Base-by-base conservation (phyloP, 2,888 invertebrate species). In the Eustalomyia histrio region DNA sequence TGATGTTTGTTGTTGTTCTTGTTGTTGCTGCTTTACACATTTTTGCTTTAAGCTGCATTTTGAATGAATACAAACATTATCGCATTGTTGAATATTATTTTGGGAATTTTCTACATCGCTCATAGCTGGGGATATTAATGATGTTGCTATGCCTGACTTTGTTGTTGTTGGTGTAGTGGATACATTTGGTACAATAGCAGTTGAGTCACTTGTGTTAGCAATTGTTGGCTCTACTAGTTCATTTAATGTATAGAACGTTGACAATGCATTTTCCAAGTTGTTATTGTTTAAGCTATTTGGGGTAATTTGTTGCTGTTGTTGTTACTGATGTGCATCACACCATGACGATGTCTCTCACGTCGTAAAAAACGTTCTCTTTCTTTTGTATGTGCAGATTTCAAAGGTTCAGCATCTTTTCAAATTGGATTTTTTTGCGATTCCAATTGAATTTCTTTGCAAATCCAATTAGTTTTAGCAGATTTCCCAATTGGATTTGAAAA, bases 51-150 rank as follows among this genome's bases (percentile, higher is more conserved):
- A 83, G 71, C 76, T 74, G 57, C 73, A 65, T 71, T 67, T 72
- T 63, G 83, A 82, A 75, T 78, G 80, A 76, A 78, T 71, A 74
- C 78, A 83, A 79, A 83, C 68, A 83, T 65, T 73, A 69, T 80
- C 60, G 63, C 72, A 79, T 74, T 78, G 78, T 80, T 79, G 67
- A 33, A 67, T 67, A 61, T 67, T 21, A 71, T 33, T 57, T 67
- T 39, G 69, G 14, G 65, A 67, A 67, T 71, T 78, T 74, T 57
- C 67, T 50, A 35, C 81, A 78, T 52, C 18, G 16, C 53, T 33
- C 29, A n/a, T 52, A 67, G 74, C n/a, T 67, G 76, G 33, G 52
- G 64, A 63, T 63, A 35, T 60, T 71, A 63, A 58, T 83, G 64
- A 57, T 50, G 74, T 52, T 75, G 50, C 17, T 63, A 33, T 33